These are phyloP conservation scores for Melitaea athalia DNA, from an alignment of 2,888 invertebrate species.

Conservation along the genomic window DNA sequence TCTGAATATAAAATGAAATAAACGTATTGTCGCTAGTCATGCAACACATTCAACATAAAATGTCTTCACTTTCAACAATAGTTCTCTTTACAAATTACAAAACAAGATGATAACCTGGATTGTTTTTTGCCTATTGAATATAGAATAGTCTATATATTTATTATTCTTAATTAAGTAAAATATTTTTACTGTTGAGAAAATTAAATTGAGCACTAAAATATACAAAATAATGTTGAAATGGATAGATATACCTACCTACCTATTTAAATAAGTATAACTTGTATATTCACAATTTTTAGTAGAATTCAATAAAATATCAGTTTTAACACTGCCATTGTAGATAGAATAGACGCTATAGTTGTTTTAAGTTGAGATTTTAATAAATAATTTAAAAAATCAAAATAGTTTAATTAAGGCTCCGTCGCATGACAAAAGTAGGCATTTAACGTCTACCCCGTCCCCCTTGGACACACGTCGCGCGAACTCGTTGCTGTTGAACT, in stretches of 20 bases:
- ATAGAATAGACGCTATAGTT: conserved; percentile 54
- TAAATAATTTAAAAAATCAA: conserved; percentile 54
- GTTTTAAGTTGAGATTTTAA: conserved; percentile 46
- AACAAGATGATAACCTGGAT: not conserved
- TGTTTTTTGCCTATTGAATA: not conserved
- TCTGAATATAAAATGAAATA: conserved; percentile 10
- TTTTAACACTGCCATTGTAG: conserved; percentile 76
- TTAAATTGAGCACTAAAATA: not conserved
- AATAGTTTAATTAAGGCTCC: conserved; percentile 35
- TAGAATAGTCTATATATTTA: not conserved
- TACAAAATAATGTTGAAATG: not conserved
- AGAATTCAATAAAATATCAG: conserved; percentile 32
- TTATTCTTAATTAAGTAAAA: not conserved
- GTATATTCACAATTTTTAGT: conserved; percentile 18
- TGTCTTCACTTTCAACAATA: not conserved
- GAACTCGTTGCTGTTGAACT: too few relatives aligned
- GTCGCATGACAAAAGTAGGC: too few relatives aligned
- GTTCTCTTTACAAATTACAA: not conserved
- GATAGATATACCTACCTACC: too few relatives aligned
- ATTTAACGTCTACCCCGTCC: too few relatives aligned
- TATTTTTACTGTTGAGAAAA: not conserved
- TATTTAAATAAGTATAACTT: conserved; percentile 9
- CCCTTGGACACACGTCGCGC: too few relatives aligned
- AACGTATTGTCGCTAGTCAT: conserved; percentile 21
- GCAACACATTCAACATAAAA: conserved; percentile 2